These are phyloP conservation scores for Emydoidea blandingii DNA, from an alignment of 2,797 vertebrate genomes.

Conservation along the genomic window DNA sequence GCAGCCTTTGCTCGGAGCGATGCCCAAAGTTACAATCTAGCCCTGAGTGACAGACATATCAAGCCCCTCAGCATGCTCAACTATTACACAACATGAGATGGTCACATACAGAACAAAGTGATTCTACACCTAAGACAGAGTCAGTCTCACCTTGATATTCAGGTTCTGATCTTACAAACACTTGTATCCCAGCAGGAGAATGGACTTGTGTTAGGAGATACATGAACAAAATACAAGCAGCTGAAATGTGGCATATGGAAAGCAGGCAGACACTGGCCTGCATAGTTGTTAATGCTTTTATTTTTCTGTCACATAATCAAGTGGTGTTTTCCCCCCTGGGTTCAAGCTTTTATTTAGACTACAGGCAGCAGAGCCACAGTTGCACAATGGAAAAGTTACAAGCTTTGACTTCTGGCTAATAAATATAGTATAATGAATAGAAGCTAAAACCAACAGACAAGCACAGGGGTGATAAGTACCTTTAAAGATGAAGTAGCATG, in stretches of 20 bases:
- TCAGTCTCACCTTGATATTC: neutral
- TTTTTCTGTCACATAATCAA: neutral
- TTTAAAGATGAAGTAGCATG: neutral
- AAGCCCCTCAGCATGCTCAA: neutral
- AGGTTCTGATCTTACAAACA: neutral
- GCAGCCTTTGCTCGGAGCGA: neutral
- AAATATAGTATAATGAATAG: neutral
- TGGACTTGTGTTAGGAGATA: neutral
- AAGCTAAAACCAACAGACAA: neutral
- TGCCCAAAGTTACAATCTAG: neutral
- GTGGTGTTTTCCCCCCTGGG: neutral
- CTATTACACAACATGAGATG: neutral
- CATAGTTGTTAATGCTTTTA: neutral
- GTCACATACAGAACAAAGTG: neutral
- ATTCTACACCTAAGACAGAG: neutral
- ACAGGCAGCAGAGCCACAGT: neutral
- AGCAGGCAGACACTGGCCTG: neutral
- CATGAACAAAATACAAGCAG: neutral
- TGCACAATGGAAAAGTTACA: neutral
- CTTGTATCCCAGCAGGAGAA: neutral
- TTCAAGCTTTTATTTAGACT: slow-evolving; percentile 1
- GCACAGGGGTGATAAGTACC: neutral
- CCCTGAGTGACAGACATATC: neutral
- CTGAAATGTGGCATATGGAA: neutral
- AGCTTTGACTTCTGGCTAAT: neutral